Base-by-base conservation (phyloP, 2,113 vertebrate species). In the Aphelocoma coerulescens region DNA sequence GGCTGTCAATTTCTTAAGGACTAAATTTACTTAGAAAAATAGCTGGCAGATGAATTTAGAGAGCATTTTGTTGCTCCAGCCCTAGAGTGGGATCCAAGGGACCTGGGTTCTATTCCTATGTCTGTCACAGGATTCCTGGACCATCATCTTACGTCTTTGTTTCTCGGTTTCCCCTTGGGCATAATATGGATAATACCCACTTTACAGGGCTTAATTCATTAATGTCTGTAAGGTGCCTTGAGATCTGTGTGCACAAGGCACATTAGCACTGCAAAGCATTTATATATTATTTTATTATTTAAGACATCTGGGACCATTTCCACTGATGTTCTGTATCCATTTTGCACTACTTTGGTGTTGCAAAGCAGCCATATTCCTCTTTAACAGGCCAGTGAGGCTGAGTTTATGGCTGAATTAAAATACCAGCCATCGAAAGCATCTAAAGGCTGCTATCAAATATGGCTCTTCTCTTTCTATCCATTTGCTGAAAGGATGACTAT, bases 201-300 rank as follows among this genome's bases (percentile, higher is more conserved):
- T 97, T 97, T 96, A 86, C 79, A 80, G 85, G 92, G 82, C 95
- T 97, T 96, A 96, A 97, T 97, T 97, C 95, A 96, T 97, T 97
- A 97, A 96, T 94, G 90, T 88, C 95, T 94, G 75, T 71, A 69
- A 97, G 95, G 95, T 95, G 90, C 73, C 95, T 91, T 91, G 95
- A 96, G 95, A 97, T 93, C 93, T 95, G 88, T 85, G 83, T 88
- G 93, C 95, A 86, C 82, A 71, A 96, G 90, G 90, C 93, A 84
- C 95, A 95, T 97, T 96, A 96, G 72, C 92, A 94, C 85, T 86
- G 95, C 92, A 93, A 93, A 97, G 95, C 93, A 91, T 96, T 97
- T 96, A 95, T 96, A 78, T 93, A 97, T 97, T 97, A 96, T 97
- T 97, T 96, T 97, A 97, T 97, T 96, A 96, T 97, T 97, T 95